Percentiles rank a stretch among this genome's conserved stretches.
Conservation (phyloP, 2,888 invertebrate species). For the Eristalis tenax region DNA sequence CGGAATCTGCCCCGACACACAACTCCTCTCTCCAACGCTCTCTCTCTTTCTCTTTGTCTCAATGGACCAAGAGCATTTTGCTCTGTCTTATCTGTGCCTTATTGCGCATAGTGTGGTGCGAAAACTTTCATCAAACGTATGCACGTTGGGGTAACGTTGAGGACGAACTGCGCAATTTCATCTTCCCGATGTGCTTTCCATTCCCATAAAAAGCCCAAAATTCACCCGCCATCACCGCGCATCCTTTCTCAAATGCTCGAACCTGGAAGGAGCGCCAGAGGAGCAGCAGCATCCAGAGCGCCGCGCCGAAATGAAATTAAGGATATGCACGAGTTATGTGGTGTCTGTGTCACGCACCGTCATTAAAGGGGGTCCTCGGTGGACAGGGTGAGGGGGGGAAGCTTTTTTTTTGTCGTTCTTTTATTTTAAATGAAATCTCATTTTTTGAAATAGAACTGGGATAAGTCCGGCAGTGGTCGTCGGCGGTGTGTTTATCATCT, state of each 20-base stretch:
- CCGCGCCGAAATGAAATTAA: conserved; percentile 44
- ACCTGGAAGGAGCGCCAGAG: not conserved
- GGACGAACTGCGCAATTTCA: not conserved
- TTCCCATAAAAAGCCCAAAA: not conserved
- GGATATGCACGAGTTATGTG: conserved; percentile 48
- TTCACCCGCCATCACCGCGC: not conserved
- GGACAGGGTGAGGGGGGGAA: conserved; percentile 34
- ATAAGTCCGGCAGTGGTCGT: conserved; percentile 23
- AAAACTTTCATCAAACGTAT: not conserved
- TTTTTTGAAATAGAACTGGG: conserved; percentile 53
- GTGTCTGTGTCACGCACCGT: conserved; percentile 1
- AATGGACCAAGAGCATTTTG: not conserved
- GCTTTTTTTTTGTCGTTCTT: conserved; percentile 9
- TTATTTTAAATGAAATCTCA: conserved; percentile 49
- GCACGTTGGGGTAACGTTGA: not conserved
- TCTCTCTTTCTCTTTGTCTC: not conserved
- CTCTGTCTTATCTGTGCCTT: not conserved
- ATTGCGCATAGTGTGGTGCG: not conserved
- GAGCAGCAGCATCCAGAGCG: not conserved
- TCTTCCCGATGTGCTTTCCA: not conserved
- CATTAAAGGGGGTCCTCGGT: not conserved
- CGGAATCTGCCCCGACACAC: conserved; percentile 7
- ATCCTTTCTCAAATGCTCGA: not conserved
- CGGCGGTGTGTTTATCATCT: not conserved
- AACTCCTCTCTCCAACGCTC: not conserved